Evolutionary conservation across 2,113 vertebrate species (phyloP), one percentile per base, ranked within the genome.

Genomic region (Phylloscopus trochiloides): DNA sequence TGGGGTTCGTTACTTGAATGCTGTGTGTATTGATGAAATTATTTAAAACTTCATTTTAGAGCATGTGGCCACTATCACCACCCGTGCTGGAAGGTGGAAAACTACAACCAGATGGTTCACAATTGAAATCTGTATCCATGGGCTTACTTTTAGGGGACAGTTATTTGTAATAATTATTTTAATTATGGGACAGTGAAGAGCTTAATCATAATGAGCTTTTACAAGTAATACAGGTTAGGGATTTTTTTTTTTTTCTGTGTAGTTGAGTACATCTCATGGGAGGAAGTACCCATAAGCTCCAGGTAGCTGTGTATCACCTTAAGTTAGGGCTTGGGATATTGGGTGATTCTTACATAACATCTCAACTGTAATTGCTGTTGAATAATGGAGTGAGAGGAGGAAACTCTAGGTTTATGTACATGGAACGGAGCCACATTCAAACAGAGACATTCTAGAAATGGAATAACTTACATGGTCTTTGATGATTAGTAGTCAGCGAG

Each of bases 91-190:
- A 80, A 87, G 42, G 36, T 82, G 20, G 50, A 55, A 89, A 90
- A 57, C 29, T 57, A 16, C 59, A 72, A 31, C 62, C 63, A 50
- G 71, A 76, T 86, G 75, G 71, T 66, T 90, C 51, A 34, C 59
- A 43, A 67, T 19, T 52, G 59, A 80, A 50, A 88, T 75, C 24
- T 73, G 21, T 54, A 62, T 82, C 75, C 6, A 4, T 0, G 0
- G 77, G 86, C 43, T 87, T 86, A 38, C 51, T 94, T 96, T 58
- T 77, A 84, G 38, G 42, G 52, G 20, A 38, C 29, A 59, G 43
- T 78, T 94, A 74, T 88, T 86, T 68, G 71, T 92, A 90, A 58
- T 77, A 68, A 83, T 86, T 86, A 50, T 66, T 92, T 72, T 40
- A 66, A 7, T 90, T 90, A 61, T 8, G 76, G 38, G 10, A 55